Evolutionary conservation across 2,888 invertebrate genomes (phyloP), one percentile per base, ranked within the genome.

Genomic region (Acutogordius australiensis): DNA sequence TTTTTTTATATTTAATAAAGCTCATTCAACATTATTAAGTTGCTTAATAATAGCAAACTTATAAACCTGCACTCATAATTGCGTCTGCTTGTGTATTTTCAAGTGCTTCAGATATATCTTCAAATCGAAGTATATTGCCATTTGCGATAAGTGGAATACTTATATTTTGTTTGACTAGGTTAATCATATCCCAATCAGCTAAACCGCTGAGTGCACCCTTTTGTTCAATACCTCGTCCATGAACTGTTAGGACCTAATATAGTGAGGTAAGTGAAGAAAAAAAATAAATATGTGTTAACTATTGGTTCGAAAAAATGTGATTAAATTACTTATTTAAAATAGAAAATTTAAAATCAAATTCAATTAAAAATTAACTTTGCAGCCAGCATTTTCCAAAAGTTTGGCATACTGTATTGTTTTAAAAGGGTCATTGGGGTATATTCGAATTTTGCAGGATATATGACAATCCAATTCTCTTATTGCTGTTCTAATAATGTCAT

Each of bases 391-490:
- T 73, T 91, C 90, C 64, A 97, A 72, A 85, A 90, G 85, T 72
- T 81, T 76, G 2, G 91, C 94, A 77, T 94, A 97, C 62, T 79
- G 72, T 23, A 94, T 78, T 0, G 94, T 88, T 70, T 80, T 84
- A 4, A 8, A 13, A 56, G 80, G 77, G 57, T 84, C 74, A 67
- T 80, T 81, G 61, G 82, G 79, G 74, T 88, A 90, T 63, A 90
- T 78, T 65, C 97, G 78, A 58, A 97, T 81, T 76, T 97, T 97
- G 71, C 90, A 91, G 21, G 90, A 88, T n/a, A 97, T 80, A 45
- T 94, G 91, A 61, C 91, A 76, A 63, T 78, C 76, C 2, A 85
- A 76, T 64, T 79, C 77, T 67, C 76, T 72, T 63, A 78, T 60
- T 23, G 64, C 65, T n/a, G 63, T 60, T 21, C 64, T 67, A 2